phyloP scores from a whole-genome alignment of 2,797 vertebrate genomes.

The Sciurus vulgaris region DNA sequence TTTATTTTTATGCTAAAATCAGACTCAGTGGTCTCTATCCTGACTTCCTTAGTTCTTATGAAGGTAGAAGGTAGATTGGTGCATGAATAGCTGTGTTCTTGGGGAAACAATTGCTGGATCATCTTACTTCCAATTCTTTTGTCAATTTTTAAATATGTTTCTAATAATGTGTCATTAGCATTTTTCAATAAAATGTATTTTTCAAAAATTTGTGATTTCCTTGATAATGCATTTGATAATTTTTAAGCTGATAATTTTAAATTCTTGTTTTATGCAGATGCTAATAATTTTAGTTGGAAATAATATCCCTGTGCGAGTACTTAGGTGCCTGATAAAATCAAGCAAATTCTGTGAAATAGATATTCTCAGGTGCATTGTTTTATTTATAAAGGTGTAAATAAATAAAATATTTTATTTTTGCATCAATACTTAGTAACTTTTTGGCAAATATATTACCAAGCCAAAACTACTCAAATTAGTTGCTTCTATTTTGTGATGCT shows the following conservation, averaged over 20 bases:
- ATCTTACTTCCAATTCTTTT: neutral
- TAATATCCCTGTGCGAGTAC: neutral
- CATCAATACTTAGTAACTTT: neutral
- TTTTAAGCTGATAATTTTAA: constrained; percentile 42
- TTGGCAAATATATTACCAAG: neutral
- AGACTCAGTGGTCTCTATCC: neutral
- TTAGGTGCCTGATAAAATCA: neutral
- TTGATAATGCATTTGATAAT: neutral
- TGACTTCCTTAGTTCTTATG: neutral
- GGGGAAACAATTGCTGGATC: neutral
- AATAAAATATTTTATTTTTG: constrained; percentile 33
- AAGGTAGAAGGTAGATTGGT: neutral
- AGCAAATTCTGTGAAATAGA: neutral
- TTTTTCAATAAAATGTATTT: constrained; percentile 8
- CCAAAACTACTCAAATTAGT: neutral
- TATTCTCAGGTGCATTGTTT: neutral
- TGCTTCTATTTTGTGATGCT: neutral
- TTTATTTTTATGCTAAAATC: neutral
- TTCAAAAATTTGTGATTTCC: neutral
- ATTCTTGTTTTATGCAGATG: neutral
- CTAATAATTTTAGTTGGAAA: constrained; percentile 31
- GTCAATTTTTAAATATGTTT: constrained; percentile 19
- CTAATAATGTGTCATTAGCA: neutral
- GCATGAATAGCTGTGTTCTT: neutral
- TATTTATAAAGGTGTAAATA: neutral